Evolutionary conservation across 2,888 invertebrate genomes (phyloP).

Genomic region (Apodemia zela): DNA sequence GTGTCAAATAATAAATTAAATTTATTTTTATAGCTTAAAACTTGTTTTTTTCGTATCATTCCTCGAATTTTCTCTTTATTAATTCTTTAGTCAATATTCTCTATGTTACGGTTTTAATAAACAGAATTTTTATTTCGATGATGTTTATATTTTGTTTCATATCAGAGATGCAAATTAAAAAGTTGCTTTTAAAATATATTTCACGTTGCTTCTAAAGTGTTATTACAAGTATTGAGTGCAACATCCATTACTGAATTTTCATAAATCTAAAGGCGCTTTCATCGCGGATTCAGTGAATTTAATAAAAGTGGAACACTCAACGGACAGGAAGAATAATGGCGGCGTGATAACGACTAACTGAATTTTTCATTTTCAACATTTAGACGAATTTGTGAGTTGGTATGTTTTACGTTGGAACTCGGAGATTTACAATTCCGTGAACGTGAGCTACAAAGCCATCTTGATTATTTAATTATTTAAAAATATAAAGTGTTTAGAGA

Average conservation of each 20-base stretch:
- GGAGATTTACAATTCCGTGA: not conserved
- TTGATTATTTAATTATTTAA: no score
- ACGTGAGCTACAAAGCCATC: no score
- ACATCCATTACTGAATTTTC: slow-evolving; percentile 21
- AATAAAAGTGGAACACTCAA: slow-evolving; percentile 26
- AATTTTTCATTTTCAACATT: slow-evolving; percentile 19
- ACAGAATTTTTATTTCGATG: not conserved
- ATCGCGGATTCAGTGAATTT: slow-evolving; percentile 25
- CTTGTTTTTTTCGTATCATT: no score
- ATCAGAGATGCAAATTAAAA: not conserved
- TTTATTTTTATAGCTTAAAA: no score
- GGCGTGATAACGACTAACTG: slow-evolving; percentile 24
- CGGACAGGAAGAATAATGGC: slow-evolving; percentile 24
- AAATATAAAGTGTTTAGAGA: no score
- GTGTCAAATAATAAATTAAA: no score
- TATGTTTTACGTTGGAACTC: not conserved
- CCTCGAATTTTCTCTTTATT: no score
- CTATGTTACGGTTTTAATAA: not conserved
- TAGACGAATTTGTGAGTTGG: slow-evolving; percentile 18
- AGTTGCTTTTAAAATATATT: not conserved
- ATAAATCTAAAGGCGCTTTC: slow-evolving; percentile 24
- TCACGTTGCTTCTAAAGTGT: slow-evolving; percentile 6
- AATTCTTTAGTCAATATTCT: no score
- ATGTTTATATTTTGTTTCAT: not conserved
- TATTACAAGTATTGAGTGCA: slow-evolving; percentile 13